phyloP scores from a whole-genome alignment of 1,140 invertebrate genomes.

The Cydia splendana region DNA sequence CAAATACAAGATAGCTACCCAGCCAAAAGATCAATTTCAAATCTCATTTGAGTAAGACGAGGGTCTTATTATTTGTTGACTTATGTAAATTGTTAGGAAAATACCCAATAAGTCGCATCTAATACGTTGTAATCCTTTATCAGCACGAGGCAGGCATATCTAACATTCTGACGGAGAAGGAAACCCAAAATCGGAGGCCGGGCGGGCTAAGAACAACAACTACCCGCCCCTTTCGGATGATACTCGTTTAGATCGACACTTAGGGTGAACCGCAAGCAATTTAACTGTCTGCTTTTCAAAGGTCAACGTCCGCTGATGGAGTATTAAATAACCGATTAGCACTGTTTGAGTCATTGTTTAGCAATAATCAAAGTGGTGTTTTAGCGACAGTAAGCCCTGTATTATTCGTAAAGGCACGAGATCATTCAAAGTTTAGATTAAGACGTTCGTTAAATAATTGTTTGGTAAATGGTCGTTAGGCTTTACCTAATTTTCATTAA shows the following conservation, averaged over 20 bases:
- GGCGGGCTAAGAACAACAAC: slow-evolving; percentile 30
- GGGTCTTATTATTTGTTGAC: slow-evolving; percentile 51
- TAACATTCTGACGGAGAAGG: not conserved
- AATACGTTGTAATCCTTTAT: slow-evolving; percentile 61
- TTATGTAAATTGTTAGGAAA: slow-evolving; percentile 62
- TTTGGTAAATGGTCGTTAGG: not conserved
- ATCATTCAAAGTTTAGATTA: not conserved
- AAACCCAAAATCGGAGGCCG: slow-evolving; percentile 2
- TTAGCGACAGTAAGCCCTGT: slow-evolving; percentile 8
- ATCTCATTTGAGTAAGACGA: slow-evolving; percentile 40
- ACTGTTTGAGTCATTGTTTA: slow-evolving; percentile 19
- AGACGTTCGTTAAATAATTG: not conserved
- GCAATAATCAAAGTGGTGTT: slow-evolving; percentile 10
- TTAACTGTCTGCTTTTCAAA: slow-evolving; percentile 28
- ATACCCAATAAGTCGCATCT: slow-evolving; percentile 62
- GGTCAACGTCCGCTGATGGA: slow-evolving; percentile 21
- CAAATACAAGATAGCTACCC: not conserved
- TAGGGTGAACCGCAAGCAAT: slow-evolving; percentile 29
- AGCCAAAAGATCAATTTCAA: slow-evolving; percentile 36
- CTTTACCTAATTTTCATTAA: not conserved
- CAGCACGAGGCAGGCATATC: slow-evolving; percentile 50
- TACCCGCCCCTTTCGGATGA: slow-evolving; percentile 24
- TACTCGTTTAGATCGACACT: slow-evolving; percentile 31
- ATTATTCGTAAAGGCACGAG: not conserved
- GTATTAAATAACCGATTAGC: slow-evolving; percentile 20